Evolutionary conservation across 2,888 invertebrate genomes (phyloP).

Genomic region (Phania funesta): DNA sequence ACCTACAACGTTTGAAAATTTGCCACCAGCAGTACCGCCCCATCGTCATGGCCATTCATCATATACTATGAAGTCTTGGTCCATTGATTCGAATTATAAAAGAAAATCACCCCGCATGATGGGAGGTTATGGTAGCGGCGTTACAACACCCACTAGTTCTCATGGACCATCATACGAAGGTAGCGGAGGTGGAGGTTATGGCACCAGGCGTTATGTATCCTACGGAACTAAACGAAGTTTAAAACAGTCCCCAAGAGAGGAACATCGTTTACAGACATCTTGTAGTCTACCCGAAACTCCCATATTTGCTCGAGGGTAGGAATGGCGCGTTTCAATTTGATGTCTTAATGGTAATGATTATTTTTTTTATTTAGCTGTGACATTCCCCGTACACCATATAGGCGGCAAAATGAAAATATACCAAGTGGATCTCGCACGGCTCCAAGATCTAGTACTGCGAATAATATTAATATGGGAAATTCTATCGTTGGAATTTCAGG

Average conservation of each 20-base stretch:
- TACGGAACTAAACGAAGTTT: conserved; percentile 80
- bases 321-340: not conserved
- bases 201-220: conserved; percentile 79
- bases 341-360: not conserved
- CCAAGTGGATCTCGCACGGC: conserved; percentile 82
- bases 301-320: conserved; percentile 88
- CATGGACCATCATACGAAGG: conserved; percentile 71
- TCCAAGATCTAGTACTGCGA: conserved; percentile 82
- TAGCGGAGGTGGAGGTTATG: conserved; percentile 80
- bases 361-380: conserved; percentile 82
- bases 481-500: conserved; percentile 79
- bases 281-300: conserved; percentile 94
- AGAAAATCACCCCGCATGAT: conserved; percentile 82
- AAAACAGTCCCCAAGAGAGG: conserved; percentile 83
- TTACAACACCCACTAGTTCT: conserved; percentile 75
- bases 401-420: conserved; percentile 81
- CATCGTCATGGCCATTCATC: conserved; percentile 83
- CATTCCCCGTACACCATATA: conserved; percentile 90
- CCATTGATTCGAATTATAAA: conserved; percentile 90
- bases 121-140: conserved; percentile 81
- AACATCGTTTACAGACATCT: conserved; percentile 87
- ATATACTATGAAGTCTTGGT: conserved; percentile 90
- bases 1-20: conserved; percentile 72
- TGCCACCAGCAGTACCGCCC: conserved; percentile 87
- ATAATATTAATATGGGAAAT: conserved; percentile 79